Evolutionary conservation across 30 jellyfish, hydroid and myxozoan species (phyloP), one percentile per base, ranked within the genome.

Genomic region (Cassiopea andromeda): DNA sequence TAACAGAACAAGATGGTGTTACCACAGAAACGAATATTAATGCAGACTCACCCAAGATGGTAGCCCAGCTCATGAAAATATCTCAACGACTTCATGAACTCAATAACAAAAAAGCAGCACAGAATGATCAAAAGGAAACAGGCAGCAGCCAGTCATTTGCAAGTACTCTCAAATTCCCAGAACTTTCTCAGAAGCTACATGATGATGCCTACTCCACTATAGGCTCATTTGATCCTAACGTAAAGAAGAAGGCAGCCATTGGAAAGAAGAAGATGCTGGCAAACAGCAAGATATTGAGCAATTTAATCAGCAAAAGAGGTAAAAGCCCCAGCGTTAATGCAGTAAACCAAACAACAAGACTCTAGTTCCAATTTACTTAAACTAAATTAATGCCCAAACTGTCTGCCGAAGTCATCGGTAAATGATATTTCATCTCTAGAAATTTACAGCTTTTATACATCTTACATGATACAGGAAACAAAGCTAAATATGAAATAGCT

Each of bases 191-290:
- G 84, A 70, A 69, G 15, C 16, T 84, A 14, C 81, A 59, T n/a
- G 97, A 92, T 1, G 97, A 92, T 77, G 92, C 92, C 1, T 92
- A 92, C 44, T 91, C 97, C 43, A 73, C 92, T 68, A 92, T 92
- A 71, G 97, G 97, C 44, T 92, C 97, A 7, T 80, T 92, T 47
- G 97, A 92, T 49, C 97, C 97, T 1, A 92, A 92, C 83, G 95
- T 92, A 69, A 92, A 91, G 84, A 92, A 92, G 90, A 92, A 92
- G 80, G 94, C 94, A 14, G 94, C 94, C 50, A 87, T 87, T 49
- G 90, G 87, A 50, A 87, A 78, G 80, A 78, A 78, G 86, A 87
- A 87, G 66, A 1, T 60, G 50, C n/a, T 46, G n/a, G 67, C 17
- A 44, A 83, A 44, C 75, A 83, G 70, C 44, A 12, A 75, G 64